Percentiles rank a stretch among this genome's conserved stretches.
phyloP scores from a whole-genome alignment of 2,888 invertebrate genomes.

The Meandrusa payeni region DNA sequence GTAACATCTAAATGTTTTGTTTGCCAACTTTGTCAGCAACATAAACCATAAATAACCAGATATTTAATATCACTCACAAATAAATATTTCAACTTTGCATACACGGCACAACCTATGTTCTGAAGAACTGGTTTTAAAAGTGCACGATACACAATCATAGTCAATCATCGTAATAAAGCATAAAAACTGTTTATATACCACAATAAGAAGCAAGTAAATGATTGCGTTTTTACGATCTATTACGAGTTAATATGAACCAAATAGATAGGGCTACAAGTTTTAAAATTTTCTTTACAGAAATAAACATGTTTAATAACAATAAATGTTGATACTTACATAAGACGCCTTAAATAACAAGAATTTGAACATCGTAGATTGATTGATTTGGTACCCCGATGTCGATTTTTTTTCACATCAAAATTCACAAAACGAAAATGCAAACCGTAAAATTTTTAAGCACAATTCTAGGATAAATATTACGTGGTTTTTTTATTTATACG shows the following conservation, averaged over 20 bases:
- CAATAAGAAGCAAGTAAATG: slow-evolving; percentile 6
- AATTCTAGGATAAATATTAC: slow-evolving; percentile 34
- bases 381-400: slow-evolving; percentile 48
- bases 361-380: slow-evolving; percentile 65
- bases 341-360: slow-evolving; percentile 65
- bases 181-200: slow-evolving; percentile 14
- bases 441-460: slow-evolving; percentile 44
- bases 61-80: too few relatives aligned
- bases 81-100: too few relatives aligned
- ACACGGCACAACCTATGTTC: not conserved
- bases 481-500: slow-evolving; percentile 43
- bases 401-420: slow-evolving; percentile 34
- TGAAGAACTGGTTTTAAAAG: slow-evolving; percentile 18
- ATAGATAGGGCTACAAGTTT: slow-evolving; percentile 11
- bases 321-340: slow-evolving; percentile 71
- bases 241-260: not conserved
- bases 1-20: not conserved
- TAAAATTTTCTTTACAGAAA: slow-evolving; percentile 6
- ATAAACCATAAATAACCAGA: slow-evolving; percentile 8
- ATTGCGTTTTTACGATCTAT: not conserved
- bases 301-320: slow-evolving; percentile 53
- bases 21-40: not conserved
- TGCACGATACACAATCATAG: slow-evolving; percentile 10
- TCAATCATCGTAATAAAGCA: slow-evolving; percentile 17
- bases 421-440: slow-evolving; percentile 38